These are phyloP conservation scores for Caenorhabditis becei DNA, from an alignment of 2,888 invertebrate genomes.

Conservation along the genomic window DNA sequence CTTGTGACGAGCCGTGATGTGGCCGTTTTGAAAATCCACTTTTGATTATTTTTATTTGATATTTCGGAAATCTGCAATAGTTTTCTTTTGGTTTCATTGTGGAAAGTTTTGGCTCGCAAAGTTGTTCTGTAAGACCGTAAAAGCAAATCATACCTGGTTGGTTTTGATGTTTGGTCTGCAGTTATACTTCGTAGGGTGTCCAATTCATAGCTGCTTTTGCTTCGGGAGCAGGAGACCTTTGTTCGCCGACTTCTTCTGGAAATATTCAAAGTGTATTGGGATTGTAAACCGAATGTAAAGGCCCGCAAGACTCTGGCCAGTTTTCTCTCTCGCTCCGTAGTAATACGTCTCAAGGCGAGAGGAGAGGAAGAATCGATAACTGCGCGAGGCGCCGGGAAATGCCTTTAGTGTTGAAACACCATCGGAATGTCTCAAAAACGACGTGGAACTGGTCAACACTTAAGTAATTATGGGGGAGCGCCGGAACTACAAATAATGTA, in stretches of 20 bases:
- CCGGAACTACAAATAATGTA: neutral
- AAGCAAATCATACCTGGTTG: neutral
- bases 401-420: neutral
- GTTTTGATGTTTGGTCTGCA: neutral
- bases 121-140: neutral
- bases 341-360: constrained; percentile 28
- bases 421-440: neutral
- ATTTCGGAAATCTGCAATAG: neutral
- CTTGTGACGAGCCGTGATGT: neutral
- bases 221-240: neutral
- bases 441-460: neutral
- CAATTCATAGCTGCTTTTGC: constrained; percentile 4
- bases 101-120: no score
- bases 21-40: neutral
- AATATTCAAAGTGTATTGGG: neutral
- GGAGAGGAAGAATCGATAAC: constrained; percentile 45
- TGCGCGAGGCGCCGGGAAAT: constrained; percentile 12
- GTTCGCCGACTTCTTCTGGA: constrained; percentile 6
- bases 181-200: neutral
- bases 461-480: neutral
- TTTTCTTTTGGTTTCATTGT: neutral
- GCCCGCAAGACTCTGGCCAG: constrained; percentile 10
- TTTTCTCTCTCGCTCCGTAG: constrained; percentile 18
- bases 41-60: neutral
- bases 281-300: constrained; percentile 21